These are phyloP conservation scores for Bettongia penicillata DNA, from an alignment of 2,113 vertebrate species.

Conservation along the genomic window DNA sequence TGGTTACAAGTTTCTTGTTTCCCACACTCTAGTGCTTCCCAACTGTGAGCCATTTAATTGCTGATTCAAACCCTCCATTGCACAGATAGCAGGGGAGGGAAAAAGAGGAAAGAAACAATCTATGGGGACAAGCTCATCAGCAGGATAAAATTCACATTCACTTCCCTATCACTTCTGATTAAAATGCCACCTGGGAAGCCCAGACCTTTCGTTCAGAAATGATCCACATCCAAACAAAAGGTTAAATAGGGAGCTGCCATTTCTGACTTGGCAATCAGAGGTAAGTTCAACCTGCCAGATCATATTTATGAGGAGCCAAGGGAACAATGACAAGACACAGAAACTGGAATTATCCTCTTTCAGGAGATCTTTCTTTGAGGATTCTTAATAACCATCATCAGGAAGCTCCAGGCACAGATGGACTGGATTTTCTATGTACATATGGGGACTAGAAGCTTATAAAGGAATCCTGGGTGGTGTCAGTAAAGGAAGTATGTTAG, in stretches of 20 bases:
- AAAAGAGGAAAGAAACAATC: not conserved
- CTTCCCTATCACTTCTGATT: constrained; percentile 67
- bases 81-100: not conserved
- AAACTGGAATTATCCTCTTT: constrained; percentile 38
- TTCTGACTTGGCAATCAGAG: constrained; percentile 53
- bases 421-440: not conserved
- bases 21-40: not conserved
- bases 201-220: constrained; percentile 62
- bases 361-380: constrained; percentile 7
- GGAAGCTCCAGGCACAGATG: not conserved
- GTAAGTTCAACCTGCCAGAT: constrained; percentile 52
- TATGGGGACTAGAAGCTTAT: not conserved
- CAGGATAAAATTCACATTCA: constrained; percentile 62
- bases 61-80: not conserved
- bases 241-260: constrained; percentile 60
- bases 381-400: not conserved
- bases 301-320: constrained; percentile 46
- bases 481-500: not conserved
- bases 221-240: constrained; percentile 55
- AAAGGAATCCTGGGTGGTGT: not conserved
- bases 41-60: not conserved
- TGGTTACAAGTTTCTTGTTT: not conserved
- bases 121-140: constrained; percentile 21
- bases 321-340: constrained; percentile 13
- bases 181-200: constrained; percentile 67